phyloP scores from a whole-genome alignment of 2,797 vertebrate species.

The Enteromius thamalakanensis region DNA sequence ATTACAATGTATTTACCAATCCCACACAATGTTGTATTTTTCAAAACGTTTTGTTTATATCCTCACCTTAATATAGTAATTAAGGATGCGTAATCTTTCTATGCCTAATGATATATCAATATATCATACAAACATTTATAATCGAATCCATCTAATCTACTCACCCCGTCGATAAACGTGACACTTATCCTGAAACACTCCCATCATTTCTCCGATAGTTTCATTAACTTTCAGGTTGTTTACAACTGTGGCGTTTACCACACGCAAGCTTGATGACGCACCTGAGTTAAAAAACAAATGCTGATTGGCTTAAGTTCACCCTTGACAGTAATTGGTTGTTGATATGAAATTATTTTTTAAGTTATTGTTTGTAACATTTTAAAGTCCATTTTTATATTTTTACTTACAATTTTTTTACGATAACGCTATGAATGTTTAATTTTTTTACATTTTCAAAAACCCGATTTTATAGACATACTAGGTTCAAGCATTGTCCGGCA shows the following conservation, averaged over 20 bases:
- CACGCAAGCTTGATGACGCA: background rate
- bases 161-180: background rate
- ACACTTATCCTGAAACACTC: background rate
- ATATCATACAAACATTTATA: background rate
- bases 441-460: background rate
- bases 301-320: background rate
- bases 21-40: background rate
- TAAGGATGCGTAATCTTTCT: background rate
- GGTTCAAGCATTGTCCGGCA: no score
- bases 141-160: background rate
- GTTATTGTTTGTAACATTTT: background rate
- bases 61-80: background rate
- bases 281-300: background rate
- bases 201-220: background rate
- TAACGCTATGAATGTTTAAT: background rate
- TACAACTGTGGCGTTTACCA: background rate
- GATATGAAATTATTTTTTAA: background rate
- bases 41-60: background rate
- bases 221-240: background rate
- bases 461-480: no score
- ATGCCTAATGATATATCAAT: no score
- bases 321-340: background rate
- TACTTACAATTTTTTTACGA: background rate
- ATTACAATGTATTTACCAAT: background rate
- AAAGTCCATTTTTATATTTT: background rate